Evolutionary conservation across 2,797 vertebrate genomes (phyloP).

Genomic region (Uromys caudimaculatus): DNA sequence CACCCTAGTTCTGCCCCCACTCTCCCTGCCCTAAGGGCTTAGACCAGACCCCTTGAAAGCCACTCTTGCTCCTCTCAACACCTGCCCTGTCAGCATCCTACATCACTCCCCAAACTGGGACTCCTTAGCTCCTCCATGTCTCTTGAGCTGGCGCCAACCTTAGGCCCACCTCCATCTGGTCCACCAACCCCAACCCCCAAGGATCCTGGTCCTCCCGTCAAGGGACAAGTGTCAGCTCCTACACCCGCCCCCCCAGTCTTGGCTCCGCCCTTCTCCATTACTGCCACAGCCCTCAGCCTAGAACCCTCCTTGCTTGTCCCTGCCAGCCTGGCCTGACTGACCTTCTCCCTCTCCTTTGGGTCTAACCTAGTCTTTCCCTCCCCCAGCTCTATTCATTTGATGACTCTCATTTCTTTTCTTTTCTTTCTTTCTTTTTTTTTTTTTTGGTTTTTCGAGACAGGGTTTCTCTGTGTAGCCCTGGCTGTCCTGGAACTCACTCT

Average conservation of each 20-base stretch:
- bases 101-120: background rate
- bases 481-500: too few species aligned
- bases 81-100: too few species aligned
- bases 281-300: background rate
- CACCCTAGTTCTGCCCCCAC: background rate
- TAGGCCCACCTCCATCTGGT: background rate
- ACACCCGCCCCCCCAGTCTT: background rate
- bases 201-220: background rate
- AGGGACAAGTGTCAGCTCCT: background rate
- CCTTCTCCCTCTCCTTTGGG: background rate
- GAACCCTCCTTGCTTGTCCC: too few species aligned
- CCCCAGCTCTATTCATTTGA: background rate
- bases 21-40: background rate
- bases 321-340: background rate
- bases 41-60: background rate
- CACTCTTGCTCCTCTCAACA: background rate
- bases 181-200: background rate
- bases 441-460: too few species aligned
- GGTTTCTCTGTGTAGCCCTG: too few species aligned
- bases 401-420: background rate
- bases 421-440: too few species aligned
- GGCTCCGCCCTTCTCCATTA: background rate
- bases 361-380: background rate
- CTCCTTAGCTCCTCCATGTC: too few species aligned
- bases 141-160: background rate